Base-by-base conservation (phyloP, 2,113 vertebrate species). In the Vulpes ferrilata region DNA sequence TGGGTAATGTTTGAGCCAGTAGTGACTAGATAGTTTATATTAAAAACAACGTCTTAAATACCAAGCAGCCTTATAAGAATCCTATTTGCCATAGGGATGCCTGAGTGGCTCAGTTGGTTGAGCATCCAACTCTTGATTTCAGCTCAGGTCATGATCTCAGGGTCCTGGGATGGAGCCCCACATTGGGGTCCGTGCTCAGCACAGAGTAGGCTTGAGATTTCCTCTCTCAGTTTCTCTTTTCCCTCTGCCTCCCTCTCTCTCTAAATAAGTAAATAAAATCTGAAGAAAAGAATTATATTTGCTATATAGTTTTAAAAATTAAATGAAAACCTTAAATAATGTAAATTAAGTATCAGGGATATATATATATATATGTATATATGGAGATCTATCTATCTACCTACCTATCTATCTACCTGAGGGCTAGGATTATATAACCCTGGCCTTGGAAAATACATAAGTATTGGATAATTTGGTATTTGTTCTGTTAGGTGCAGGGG, bases 11-110 rank as follows among this genome's bases (percentile, higher is more conserved):
- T 53, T 65, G 57, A 89, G 25, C 32, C 78, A 67, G 20, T 85
- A 13, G 38, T 92, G 76, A 22, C 55, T 95, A 80, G 23, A 22
- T 27, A 85, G 59, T 53, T 89, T 93, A 71, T 83, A 64, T 78
- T 65, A 92, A 94, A 83, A 76, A 65, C 38, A 92, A 92, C 91
- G 67, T 65, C 25, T 48, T 74, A 74, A 95, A 30, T 74, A 65
- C 20, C 25, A 38, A 73, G 22, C 3, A 51, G 5, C 8, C 57
- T 87, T 94, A 30, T 64, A 79, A 90, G 64, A 83, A 89, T 55
- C 74, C 17, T 65, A 22, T 57, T 74, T 92, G 9, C 22, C 84
- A 13, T 73, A 4, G 64, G 30, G 22, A 30, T 1, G 64, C 64
- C 30, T 67, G 64, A 13, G 64, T 67, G 64, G 64, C 6, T 57